Base-by-base conservation (phyloP, 2,797 vertebrate species). In the Acipenser transmontanus region DNA sequence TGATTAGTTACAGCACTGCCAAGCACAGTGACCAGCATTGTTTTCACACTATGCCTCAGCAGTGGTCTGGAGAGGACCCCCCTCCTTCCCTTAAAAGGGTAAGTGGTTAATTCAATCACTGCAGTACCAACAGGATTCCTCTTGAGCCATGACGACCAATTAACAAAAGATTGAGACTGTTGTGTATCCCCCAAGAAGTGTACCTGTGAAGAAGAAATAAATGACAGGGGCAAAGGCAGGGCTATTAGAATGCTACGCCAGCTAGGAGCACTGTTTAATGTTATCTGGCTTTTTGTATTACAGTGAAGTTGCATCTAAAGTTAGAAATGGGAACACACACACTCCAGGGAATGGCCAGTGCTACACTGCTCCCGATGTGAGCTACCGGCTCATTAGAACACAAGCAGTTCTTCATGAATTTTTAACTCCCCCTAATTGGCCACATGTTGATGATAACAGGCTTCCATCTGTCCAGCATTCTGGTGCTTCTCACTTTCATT, bases 11-110 rank as follows among this genome's bases (percentile, higher is more conserved):
- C 72, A 72, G 49, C 62, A 73, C 79, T 79, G 80, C 74, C 78
- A 69, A 0, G 1, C 84, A 76, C 84, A 82, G 78, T 80, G 65
- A 70, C 80, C 82, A 75, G 84, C 84, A 81, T 76, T 34, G 74
- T 73, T 77, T 80, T 81, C 82, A 77, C 84, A 71, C 73, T 73
- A 73, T 75, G 80, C 74, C 77, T 78, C 69, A 57, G 9, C 54
- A 11, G 11, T 57, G 12, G 4, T 34, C 34, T 34, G 3, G 34
- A 34, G 34, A 34, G 4, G 34, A 34, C 34, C 34, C 34, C 17
- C 34, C 34, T 34, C 34, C 34, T 34, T 34, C 34, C 34, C 34
- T 34, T 34, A 34, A 34, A 34, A 34, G 34, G 34, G 4, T 3
- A 34, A 34, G 34, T 34, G 34, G 34, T 34, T 34, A 34, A 34